A percentile compares a stretch with the other conserved stretches of the same genome.
These are phyloP conservation scores for Alaudala cheleensis DNA, from an alignment of 2,113 vertebrate genomes.

Conservation along the genomic window DNA sequence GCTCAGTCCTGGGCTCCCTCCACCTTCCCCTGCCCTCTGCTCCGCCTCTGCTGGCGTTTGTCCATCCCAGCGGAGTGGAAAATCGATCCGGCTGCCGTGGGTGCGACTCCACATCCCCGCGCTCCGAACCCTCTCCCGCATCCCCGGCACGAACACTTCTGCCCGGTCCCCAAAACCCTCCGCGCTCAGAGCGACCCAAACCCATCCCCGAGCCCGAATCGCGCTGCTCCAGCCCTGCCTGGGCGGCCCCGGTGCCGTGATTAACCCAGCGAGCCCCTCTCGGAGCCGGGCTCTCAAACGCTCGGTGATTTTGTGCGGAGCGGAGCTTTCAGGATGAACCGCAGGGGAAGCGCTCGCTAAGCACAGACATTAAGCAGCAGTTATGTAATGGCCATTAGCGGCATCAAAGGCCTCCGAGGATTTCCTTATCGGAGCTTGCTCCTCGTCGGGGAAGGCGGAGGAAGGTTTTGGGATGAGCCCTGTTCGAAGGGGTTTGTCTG, in stretches of 20 bases:
- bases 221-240: fast-evolving
- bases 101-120: fast-evolving
- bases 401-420: neutral
- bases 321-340: neutral
- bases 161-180: neutral
- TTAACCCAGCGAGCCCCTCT: neutral
- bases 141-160: too few relatives aligned
- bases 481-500: neutral
- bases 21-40: neutral
- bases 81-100: fast-evolving
- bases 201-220: neutral
- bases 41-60: neutral
- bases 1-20: neutral
- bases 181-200: fast-evolving
- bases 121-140: neutral
- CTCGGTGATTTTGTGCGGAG: neutral
- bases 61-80: neutral
- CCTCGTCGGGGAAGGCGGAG: neutral
- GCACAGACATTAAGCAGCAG: neutral
- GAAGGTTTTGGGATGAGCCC: neutral
- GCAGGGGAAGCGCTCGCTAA: neutral
- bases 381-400: neutral
- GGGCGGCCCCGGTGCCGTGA: neutral
- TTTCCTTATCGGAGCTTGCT: neutral
- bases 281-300: neutral